These are phyloP conservation scores for Rhopalosiphum maidis DNA, from an alignment of 1,140 invertebrate genomes.

Conservation along the genomic window DNA sequence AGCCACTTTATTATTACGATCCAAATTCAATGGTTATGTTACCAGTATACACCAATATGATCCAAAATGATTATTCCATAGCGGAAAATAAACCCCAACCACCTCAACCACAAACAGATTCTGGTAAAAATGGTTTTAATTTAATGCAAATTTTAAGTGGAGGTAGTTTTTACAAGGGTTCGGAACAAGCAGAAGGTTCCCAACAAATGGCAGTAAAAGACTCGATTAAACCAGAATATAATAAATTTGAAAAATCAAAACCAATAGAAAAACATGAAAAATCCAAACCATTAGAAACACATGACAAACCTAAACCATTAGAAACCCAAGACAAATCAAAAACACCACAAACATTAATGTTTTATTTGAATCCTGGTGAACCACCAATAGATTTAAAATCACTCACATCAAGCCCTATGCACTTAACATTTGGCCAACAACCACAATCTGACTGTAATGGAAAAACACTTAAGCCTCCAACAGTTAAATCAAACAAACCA, in stretches of 20 bases:
- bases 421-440: constrained; percentile 2
- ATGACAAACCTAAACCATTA: constrained; percentile 33
- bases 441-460: neutral
- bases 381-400: constrained; percentile 22
- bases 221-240: constrained; percentile 21
- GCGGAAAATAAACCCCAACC: neutral
- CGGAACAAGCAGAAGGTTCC: constrained; percentile 46
- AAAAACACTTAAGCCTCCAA: neutral
- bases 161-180: constrained; percentile 40
- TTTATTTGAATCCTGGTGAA: constrained; percentile 39
- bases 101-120: neutral
- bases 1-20: constrained; percentile 51
- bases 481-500: neutral
- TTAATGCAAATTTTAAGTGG: constrained; percentile 52
- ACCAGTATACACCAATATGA: constrained; percentile 45
- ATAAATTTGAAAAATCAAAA: constrained; percentile 46
- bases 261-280: constrained; percentile 28
- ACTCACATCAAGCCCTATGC: constrained; percentile 11
- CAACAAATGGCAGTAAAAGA: constrained; percentile 38
- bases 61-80: constrained; percentile 24
- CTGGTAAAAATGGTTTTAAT: constrained; percentile 30
- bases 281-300: constrained; percentile 19
- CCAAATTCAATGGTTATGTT: constrained; percentile 48
- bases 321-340: constrained; percentile 32
- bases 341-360: constrained; percentile 27